A percentile compares a stretch with the other conserved stretches of the same genome.
Conservation (phyloP, 2,797 vertebrate species). For the Gymnocypris eckloni region DNA sequence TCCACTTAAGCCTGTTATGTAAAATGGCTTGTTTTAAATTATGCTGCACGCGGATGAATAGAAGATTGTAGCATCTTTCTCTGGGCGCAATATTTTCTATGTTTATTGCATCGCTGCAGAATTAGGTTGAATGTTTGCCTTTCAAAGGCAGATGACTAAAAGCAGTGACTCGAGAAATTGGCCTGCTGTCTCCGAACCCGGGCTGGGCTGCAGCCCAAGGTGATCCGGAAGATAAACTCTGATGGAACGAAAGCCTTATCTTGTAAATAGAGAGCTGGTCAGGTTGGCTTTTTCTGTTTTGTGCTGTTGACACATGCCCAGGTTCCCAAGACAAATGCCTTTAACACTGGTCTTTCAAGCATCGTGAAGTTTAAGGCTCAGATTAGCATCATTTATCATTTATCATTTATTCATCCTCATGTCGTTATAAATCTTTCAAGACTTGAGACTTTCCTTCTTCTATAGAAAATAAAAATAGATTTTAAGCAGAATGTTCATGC, state of each 20-base stretch:
- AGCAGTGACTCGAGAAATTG: slow-evolving; percentile 55
- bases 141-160: slow-evolving; percentile 50
- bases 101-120: slow-evolving; percentile 35
- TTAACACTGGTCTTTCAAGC: not conserved
- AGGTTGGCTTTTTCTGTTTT: slow-evolving; percentile 28
- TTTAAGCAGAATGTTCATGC: not conserved
- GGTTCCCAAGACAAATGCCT: slow-evolving; percentile 5
- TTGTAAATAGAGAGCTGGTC: slow-evolving; percentile 60
- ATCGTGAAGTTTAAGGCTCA: not conserved
- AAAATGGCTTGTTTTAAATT: slow-evolving; percentile 45
- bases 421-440: not conserved
- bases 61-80: slow-evolving; percentile 30
- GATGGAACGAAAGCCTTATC: slow-evolving; percentile 67
- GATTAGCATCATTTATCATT: too few relatives aligned
- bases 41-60: slow-evolving; percentile 24
- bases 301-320: slow-evolving; percentile 21
- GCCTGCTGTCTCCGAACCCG: slow-evolving; percentile 44
- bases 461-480: not conserved
- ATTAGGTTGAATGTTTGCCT: slow-evolving; percentile 37
- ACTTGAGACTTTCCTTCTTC: not conserved
- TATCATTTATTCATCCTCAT: not conserved
- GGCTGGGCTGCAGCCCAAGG: slow-evolving; percentile 48
- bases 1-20: slow-evolving; percentile 51
- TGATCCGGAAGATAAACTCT: slow-evolving; percentile 70
- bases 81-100: not conserved